Evolutionary conservation across 2,797 vertebrate genomes (phyloP).

Genomic region (Chelon auratus): DNA sequence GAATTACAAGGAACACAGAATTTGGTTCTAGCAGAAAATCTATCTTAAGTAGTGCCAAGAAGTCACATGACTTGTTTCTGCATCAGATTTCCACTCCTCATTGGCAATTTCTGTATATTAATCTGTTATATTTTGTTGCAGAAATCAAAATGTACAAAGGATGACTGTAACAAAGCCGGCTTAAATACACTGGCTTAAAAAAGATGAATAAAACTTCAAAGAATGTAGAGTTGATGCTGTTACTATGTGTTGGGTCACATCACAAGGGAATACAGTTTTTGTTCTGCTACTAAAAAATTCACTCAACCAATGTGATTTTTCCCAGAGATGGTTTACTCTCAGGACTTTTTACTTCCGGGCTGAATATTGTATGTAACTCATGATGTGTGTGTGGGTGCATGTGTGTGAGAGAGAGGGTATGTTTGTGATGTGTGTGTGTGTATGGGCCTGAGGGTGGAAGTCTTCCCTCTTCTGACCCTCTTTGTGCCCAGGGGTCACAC

Average conservation of each 20-base stretch:
- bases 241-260: not conserved
- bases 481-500: conserved; percentile 75
- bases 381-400: not conserved
- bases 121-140: not conserved
- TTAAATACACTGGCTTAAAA: not conserved
- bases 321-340: not conserved
- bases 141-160: too few relatives aligned
- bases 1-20: not conserved
- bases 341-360: not conserved
- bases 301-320: not conserved
- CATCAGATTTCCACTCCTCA: not conserved
- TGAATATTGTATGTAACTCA: not conserved
- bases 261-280: not conserved
- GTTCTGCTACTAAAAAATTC: not conserved
- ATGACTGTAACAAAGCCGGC: not conserved
- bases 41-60: not conserved
- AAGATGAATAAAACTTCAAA: not conserved
- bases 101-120: too few relatives aligned
- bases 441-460: conserved; percentile 69
- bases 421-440: conserved; percentile 23
- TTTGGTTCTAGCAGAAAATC: not conserved
- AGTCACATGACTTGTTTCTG: conserved; percentile 3
- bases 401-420: not conserved
- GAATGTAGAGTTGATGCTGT: not conserved
- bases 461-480: conserved; percentile 75